These are phyloP conservation scores for Toxotes lorentzi DNA, from an alignment of 2,797 vertebrate genomes.

Conservation along the genomic window DNA sequence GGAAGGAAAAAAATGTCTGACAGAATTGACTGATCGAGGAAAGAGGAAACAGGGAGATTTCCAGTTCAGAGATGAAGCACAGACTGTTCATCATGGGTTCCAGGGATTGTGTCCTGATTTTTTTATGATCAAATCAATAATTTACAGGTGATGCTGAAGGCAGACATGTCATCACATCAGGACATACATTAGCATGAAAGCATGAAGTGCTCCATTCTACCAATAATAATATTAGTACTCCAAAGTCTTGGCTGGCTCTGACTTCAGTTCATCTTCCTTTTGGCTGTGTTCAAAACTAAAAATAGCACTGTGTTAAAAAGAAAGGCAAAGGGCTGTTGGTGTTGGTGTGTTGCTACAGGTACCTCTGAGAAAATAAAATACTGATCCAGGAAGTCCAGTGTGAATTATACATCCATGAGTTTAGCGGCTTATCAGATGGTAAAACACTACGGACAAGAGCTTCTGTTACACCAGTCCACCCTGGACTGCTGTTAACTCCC, in stretches of 20 bases:
- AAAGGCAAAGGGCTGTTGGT: background rate
- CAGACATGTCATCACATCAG: conserved; percentile 5
- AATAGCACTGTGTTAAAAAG: conserved; percentile 16
- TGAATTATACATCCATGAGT: background rate
- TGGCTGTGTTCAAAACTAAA: background rate
- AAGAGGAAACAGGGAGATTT: conserved; percentile 9
- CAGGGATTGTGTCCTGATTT: background rate
- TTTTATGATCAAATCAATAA: conserved; percentile 37
- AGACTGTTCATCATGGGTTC: background rate
- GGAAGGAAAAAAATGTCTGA: conserved; percentile 25
- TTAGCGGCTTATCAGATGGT: conserved; percentile 1
- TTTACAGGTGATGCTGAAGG: conserved; percentile 15
- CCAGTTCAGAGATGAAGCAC: background rate
- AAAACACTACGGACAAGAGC: background rate
- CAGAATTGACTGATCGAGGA: conserved; percentile 20
- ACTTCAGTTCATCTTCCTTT: conserved; percentile 18
- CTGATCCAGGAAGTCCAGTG: background rate
- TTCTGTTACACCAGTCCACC: background rate
- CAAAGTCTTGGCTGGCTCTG: background rate
- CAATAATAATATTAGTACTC: background rate
- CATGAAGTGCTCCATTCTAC: background rate
- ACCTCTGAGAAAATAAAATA: conserved; percentile 5
- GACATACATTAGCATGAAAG: conserved; percentile 16
- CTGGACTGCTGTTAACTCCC: background rate
- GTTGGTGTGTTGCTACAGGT: conserved; percentile 2